These are phyloP conservation scores for Nebria ingens DNA, from an alignment of 1,140 invertebrate genomes.

Conservation along the genomic window DNA sequence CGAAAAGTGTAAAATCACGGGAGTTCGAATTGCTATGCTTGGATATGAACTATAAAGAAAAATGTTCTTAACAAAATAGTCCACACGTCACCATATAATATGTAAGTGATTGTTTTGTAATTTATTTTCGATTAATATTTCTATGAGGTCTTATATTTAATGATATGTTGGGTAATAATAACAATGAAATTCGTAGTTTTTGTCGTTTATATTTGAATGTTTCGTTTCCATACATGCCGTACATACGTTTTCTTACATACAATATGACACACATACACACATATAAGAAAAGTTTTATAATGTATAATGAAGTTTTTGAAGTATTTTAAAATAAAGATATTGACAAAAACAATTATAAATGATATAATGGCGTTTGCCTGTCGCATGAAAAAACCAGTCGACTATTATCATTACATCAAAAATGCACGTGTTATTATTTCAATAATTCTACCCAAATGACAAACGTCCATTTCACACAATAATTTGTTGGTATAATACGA, in stretches of 20 bases:
- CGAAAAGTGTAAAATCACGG: too few species aligned
- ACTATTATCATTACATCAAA: background rate
- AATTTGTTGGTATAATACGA: too few species aligned
- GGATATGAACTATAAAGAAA: too few species aligned
- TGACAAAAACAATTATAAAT: slow-evolving; percentile 10
- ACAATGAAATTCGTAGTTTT: slow-evolving; percentile 14
- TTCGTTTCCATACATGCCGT: slow-evolving; percentile 28
- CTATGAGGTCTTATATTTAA: too few species aligned
- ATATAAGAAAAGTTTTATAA: slow-evolving; percentile 24
- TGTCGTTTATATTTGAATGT: slow-evolving; percentile 29
- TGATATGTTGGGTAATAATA: too few species aligned
- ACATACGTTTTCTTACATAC: slow-evolving; percentile 26
- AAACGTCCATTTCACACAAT: background rate
- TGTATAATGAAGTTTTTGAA: slow-evolving; percentile 14
- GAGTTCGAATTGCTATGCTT: too few species aligned
- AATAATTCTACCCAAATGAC: background rate
- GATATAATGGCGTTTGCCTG: slow-evolving; percentile 10
- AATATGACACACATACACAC: slow-evolving; percentile 30
- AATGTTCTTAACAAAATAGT: too few species aligned
- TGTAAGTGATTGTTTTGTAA: too few species aligned
- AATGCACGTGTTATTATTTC: background rate
- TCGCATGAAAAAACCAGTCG: background rate
- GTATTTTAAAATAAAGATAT: slow-evolving; percentile 12
- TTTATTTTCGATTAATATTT: too few species aligned
- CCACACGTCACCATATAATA: too few species aligned